These are phyloP conservation scores for Gandaritis pyraliata DNA, from an alignment of 2,888 invertebrate species.

Conservation along the genomic window DNA sequence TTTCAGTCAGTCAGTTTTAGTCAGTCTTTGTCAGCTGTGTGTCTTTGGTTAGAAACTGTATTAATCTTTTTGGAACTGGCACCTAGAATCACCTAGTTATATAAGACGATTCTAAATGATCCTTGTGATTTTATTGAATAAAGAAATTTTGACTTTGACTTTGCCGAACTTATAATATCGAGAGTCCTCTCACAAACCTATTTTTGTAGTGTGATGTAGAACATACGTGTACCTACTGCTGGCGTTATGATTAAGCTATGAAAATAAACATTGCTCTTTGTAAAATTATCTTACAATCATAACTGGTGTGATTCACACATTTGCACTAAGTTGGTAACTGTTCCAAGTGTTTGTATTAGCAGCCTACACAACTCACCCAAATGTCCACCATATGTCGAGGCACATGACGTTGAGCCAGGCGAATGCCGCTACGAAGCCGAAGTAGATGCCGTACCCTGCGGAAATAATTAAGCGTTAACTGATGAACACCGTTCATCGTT, in stretches of 20 bases:
- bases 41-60: neutral
- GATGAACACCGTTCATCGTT: conserved; percentile 42
- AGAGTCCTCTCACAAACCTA: no score
- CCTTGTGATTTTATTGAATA: no score
- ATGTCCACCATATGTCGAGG: conserved; percentile 93
- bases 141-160: no score
- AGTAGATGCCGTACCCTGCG: conserved; percentile 87
- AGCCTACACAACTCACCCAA: conserved; percentile 88
- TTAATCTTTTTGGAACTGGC: no score
- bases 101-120: no score
- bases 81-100: no score
- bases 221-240: no score
- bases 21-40: no score
- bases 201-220: no score
- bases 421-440: conserved; percentile 88
- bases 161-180: no score
- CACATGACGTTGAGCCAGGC: conserved; percentile 92
- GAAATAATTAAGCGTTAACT: conserved; percentile 61
- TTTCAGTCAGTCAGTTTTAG: no score
- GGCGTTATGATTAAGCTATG: neutral
- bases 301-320: conserved; percentile 42
- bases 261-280: neutral
- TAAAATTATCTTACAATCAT: conserved; percentile 20
- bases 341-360: conserved; percentile 50
- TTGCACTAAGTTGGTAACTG: conserved; percentile 33